Base-by-base conservation (phyloP, 2,888 invertebrate species). In the Cryptocephalus moraei region DNA sequence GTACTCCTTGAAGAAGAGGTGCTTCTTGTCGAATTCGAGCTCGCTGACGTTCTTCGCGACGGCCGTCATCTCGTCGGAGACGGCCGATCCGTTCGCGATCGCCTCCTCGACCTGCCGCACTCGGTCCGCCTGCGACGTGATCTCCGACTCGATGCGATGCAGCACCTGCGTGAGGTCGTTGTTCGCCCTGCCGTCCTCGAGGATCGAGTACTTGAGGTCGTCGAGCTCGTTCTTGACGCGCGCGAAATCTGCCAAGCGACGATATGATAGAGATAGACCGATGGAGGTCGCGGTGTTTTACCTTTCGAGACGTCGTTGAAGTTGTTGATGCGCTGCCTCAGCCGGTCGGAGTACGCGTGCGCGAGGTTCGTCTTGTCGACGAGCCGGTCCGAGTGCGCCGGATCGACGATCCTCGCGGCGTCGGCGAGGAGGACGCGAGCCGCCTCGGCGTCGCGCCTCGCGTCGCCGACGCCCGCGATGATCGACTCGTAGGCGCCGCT, bases 401-500 rank as follows among this genome's bases (percentile, higher is more conserved):
- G 72, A 53, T 73, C 67, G 2, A 66, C 73, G 57, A 53, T 66
- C 57, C 41, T 62, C 48, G 56, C 65, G 52, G 49, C 72, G 60
- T 53, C 64, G 52, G 58, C 49, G 34, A 68, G 47, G 11, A 58
- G 53, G 22, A 55, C 43, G 38, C 56, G 50, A 4, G 86, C 85
- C 52, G 81, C 79, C 39, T 70, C 68, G 0, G 82, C 78, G 59
- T 81, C 80, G 33, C 77, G 72, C 55, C 73, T 76, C 0, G 86
- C 87, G 38, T 78, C 78, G 9, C 74, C 68, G 45, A 92, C 79
- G 13, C 84, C 82, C 45, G 81, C 78, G 0, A 84, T 79, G 1
- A 93, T 88, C 45, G 84, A 81, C 49, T 84, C 80, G 55, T 89
- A 83, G 1, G 79, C 80, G 50, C 76, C 75, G 46, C 80, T 80